Percentiles rank a stretch among this genome's conserved stretches.
Evolutionary conservation across 2,888 invertebrate genomes (phyloP).

Genomic region (Tipula vernalis): DNA sequence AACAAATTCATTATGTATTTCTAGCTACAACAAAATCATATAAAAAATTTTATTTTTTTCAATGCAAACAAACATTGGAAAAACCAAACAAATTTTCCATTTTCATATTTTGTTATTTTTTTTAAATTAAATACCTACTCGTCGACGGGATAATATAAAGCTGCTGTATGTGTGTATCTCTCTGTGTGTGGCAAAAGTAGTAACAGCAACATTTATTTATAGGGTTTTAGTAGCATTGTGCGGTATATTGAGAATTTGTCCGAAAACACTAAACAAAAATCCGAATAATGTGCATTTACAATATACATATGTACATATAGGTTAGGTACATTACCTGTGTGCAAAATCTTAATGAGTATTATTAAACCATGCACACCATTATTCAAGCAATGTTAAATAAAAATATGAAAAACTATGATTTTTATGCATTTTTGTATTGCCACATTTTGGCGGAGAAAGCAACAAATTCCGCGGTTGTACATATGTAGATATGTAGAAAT

Average conservation of each 20-base stretch:
- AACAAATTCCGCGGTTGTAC: not conserved
- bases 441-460: not conserved
- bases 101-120: not conserved
- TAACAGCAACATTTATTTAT: not conserved
- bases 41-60: not conserved
- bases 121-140: not conserved
- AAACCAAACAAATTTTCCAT: not conserved
- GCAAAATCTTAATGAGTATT: not conserved
- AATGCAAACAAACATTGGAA: not conserved
- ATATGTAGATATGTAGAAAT: not conserved
- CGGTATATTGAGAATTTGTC: not conserved
- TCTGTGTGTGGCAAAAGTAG: not conserved
- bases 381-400: not conserved
- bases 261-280: not conserved
- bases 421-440: not conserved
- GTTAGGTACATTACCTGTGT: not conserved
- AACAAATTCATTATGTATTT: not conserved
- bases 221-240: not conserved
- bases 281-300: not conserved
- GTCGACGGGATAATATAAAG: not conserved
- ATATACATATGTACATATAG: not conserved
- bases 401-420: not conserved
- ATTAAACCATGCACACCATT: not conserved
- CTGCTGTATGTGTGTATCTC: not conserved
- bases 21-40: not conserved